Evolutionary conservation across 2,888 invertebrate species (phyloP).

Genomic region (Drosophila antonietae): DNA sequence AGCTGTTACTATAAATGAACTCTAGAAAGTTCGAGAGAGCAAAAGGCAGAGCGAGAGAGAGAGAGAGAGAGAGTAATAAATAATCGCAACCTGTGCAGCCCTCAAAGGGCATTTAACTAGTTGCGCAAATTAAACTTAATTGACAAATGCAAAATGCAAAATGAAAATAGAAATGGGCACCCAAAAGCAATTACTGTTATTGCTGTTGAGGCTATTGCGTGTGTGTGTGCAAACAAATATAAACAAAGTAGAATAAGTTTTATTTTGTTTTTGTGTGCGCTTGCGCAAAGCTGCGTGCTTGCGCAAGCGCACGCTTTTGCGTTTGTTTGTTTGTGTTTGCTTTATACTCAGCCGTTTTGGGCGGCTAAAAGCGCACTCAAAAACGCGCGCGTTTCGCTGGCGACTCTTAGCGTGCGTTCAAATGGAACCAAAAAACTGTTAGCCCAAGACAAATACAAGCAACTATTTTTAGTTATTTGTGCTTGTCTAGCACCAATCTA

Average conservation of each 20-base stretch:
- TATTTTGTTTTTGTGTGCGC: not conserved
- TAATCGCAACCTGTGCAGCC: conserved; percentile 5
- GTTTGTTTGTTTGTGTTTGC: not conserved
- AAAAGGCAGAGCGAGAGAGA: not conserved
- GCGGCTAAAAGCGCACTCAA: not conserved
- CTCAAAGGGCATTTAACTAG: conserved; percentile 7
- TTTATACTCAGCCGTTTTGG: not conserved
- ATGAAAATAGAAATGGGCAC: conserved; percentile 4
- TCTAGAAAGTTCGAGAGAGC: not conserved
- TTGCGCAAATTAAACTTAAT: conserved; percentile 57
- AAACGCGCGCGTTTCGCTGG: conserved; percentile 26
- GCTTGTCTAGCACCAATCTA: not conserved
- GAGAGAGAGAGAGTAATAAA: not conserved
- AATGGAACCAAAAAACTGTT: conserved; percentile 18
- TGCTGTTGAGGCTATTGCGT: conserved; percentile 2
- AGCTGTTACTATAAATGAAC: not conserved
- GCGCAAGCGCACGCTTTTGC: conserved; percentile 8
- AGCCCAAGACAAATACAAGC: conserved; percentile 1
- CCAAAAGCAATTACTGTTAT: conserved; percentile 22
- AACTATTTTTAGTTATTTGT: conserved; percentile 11
- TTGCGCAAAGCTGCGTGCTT: conserved; percentile 8
- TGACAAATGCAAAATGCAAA: conserved; percentile 36
- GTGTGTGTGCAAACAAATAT: not conserved
- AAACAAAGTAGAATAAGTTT: not conserved
- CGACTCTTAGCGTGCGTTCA: conserved; percentile 35